phyloP scores from a whole-genome alignment of 2,888 invertebrate species.

The Spilosoma lubricipeda region DNA sequence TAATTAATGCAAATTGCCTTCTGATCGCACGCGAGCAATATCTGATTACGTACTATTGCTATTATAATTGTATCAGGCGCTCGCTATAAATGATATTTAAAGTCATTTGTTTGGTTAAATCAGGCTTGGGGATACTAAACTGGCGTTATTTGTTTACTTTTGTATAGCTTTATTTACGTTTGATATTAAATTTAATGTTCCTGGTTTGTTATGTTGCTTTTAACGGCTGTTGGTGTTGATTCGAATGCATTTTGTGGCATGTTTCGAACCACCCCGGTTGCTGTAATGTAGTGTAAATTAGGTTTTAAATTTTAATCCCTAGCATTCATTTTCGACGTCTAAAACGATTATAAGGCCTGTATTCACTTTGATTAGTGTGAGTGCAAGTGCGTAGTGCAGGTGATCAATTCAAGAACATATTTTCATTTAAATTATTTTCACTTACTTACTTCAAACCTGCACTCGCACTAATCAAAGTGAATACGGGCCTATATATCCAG shows the following conservation, averaged over 20 bases:
- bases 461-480: no score
- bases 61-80: slow-evolving; percentile 47
- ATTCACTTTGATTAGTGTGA: no score
- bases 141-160: slow-evolving; percentile 16
- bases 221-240: neutral
- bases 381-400: no score
- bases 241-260: neutral
- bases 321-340: no score
- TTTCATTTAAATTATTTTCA: no score
- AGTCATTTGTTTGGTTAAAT: slow-evolving; percentile 32
- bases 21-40: slow-evolving; percentile 47
- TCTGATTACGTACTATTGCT: slow-evolving; percentile 47
- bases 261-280: no score
- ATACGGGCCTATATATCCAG: no score
- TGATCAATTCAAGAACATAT: no score
- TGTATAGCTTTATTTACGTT: slow-evolving; percentile 6
- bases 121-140: slow-evolving; percentile 14
- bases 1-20: slow-evolving; percentile 54
- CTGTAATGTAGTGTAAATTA: no score
- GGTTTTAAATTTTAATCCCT: no score
- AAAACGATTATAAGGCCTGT: no score
- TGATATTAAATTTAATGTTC: slow-evolving; percentile 1
- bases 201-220: neutral
- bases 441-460: no score
- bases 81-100: slow-evolving; percentile 29